Evolutionary conservation across 2,113 vertebrate genomes (phyloP).

Genomic region (Megaceryle maxima): DNA sequence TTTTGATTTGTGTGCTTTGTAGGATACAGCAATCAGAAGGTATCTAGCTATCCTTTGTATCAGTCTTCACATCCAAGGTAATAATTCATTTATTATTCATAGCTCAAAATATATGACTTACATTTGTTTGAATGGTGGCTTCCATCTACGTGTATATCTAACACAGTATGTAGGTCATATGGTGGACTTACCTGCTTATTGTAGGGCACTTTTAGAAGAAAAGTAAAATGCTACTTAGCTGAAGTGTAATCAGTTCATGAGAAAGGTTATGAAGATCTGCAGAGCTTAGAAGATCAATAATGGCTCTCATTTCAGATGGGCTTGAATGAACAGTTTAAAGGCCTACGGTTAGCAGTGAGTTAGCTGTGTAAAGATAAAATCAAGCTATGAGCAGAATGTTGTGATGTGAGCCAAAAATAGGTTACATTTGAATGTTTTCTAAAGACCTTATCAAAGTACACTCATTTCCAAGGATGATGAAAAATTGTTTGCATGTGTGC

Average conservation of each 20-base stretch:
- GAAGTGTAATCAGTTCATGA: not conserved
- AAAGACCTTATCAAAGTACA: not conserved
- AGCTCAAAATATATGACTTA: not conserved
- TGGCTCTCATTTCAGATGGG: not conserved
- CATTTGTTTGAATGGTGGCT: not conserved
- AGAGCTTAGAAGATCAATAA: not conserved
- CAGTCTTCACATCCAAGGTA: not conserved
- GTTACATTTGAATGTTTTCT: not conserved
- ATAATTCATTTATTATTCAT: not conserved
- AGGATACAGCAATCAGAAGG: not conserved
- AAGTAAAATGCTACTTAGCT: not conserved
- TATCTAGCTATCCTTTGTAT: not conserved
- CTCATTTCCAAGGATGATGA: not conserved
- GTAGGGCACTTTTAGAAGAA: not conserved
- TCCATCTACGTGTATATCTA: not conserved
- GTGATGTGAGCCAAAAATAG: not conserved
- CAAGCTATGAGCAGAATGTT: not conserved
- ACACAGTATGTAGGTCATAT: not conserved
- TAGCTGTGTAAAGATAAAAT: not conserved
- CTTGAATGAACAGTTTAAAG: not conserved
- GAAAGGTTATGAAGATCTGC: not conserved
- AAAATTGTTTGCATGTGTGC: not conserved
- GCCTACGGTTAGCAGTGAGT: not conserved
- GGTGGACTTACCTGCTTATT: not conserved
- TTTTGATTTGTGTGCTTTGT: not conserved